Evolutionary conservation across 2,888 invertebrate genomes (phyloP).

Genomic region (Cryptophagus acutangulus): DNA sequence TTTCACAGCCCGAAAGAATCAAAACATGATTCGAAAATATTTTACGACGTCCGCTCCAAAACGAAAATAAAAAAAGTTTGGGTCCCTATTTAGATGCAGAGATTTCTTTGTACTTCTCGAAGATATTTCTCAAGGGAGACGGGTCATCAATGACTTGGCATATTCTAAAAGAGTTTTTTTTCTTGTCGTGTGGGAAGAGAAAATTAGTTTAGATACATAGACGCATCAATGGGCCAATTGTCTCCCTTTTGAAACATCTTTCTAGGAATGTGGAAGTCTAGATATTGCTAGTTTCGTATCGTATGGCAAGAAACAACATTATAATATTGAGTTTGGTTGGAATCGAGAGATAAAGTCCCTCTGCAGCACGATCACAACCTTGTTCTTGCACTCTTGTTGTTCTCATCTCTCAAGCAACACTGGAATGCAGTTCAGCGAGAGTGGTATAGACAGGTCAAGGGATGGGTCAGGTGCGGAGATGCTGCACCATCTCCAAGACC

Average conservation of each 20-base stretch:
- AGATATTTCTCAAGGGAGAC: slow-evolving; percentile 1
- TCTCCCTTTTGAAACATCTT: too few relatives aligned
- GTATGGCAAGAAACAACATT: not conserved
- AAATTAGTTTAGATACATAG: slow-evolving; percentile 1
- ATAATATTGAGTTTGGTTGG: not conserved
- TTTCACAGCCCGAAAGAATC: not conserved
- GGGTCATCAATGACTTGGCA: slow-evolving; percentile 2
- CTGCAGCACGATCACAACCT: slow-evolving; percentile 1
- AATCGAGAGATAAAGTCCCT: not conserved
- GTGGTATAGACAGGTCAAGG: slow-evolving; percentile 31
- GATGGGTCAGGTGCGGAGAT: slow-evolving; percentile 28
- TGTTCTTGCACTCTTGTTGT: slow-evolving; percentile 3
- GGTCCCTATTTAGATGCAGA: slow-evolving; percentile 1
- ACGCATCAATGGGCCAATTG: not conserved
- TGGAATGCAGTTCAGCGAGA: slow-evolving; percentile 30
- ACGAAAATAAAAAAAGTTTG: not conserved
- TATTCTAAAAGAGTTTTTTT: not conserved
- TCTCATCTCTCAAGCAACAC: slow-evolving; percentile 1
- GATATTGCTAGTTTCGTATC: too few relatives aligned
- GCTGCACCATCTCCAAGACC: not conserved
- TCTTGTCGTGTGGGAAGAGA: slow-evolving; percentile 1
- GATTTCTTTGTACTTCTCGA: not conserved
- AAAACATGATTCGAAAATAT: not conserved
- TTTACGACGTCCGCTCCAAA: not conserved
- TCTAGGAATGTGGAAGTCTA: too few relatives aligned